A percentile compares a stretch with the other conserved stretches of the same genome.
Conservation (phyloP, 2,113 vertebrate species). For the Prietella phreatophila region DNA sequence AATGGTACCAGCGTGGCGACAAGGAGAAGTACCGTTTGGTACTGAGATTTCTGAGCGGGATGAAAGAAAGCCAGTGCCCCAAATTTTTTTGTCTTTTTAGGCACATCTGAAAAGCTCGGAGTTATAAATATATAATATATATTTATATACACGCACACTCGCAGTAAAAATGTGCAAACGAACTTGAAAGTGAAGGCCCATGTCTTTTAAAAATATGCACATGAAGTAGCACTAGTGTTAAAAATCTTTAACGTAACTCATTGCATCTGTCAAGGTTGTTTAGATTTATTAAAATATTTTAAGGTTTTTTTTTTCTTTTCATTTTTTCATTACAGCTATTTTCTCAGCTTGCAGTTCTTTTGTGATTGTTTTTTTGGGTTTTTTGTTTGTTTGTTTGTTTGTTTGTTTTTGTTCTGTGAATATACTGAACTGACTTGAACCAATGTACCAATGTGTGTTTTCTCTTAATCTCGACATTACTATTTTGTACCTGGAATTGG, state of each 20-base stretch:
- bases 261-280: too few relatives aligned
- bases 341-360: conserved; percentile 60
- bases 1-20: not conserved
- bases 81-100: not conserved
- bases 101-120: not conserved
- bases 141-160: too few relatives aligned
- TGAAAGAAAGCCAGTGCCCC: not conserved
- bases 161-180: not conserved
- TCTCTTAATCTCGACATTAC: conserved; percentile 41
- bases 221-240: not conserved
- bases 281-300: too few relatives aligned
- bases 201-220: not conserved
- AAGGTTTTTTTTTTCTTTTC: not conserved
- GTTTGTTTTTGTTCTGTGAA: conserved; percentile 52
- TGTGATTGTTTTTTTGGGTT: conserved; percentile 43
- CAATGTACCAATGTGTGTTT: conserved; percentile 58
- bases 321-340: conserved; percentile 38
- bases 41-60: not conserved
- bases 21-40: not conserved
- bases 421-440: conserved; percentile 61
- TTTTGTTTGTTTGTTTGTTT: not conserved
- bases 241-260: not conserved
- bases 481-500: conserved; percentile 39
- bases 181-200: not conserved
- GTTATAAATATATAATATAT: not conserved